Conservation (phyloP, 2,113 vertebrate species). For the Brachionichthys hirsutus region DNA sequence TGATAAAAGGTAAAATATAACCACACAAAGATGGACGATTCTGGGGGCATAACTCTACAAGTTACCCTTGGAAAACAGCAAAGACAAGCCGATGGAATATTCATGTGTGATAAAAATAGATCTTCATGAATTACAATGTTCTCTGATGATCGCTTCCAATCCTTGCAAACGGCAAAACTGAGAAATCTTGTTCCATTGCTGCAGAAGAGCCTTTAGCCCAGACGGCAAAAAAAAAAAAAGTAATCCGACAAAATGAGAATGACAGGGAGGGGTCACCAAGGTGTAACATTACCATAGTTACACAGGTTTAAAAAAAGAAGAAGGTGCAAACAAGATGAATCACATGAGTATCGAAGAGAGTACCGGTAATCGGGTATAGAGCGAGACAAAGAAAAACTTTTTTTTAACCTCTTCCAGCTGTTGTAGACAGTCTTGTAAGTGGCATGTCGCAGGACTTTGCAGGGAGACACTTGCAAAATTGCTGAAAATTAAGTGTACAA, state of each 20-base stretch:
- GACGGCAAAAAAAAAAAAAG: constrained; percentile 25
- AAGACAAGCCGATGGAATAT: constrained; percentile 15
- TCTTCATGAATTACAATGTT: constrained; percentile 18
- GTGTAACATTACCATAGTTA: constrained; percentile 23
- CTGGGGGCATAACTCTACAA: constrained; percentile 11
- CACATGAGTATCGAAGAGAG: constrained; percentile 16
- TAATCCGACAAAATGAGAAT: constrained; percentile 54
- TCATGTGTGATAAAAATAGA: constrained; percentile 4
- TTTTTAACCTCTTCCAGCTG: constrained; percentile 3
- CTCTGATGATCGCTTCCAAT: too few species aligned
- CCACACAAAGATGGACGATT: background rate
- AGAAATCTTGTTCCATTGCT: constrained; percentile 3
- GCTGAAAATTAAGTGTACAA: constrained; percentile 68
- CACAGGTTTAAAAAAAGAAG: constrained; percentile 48
- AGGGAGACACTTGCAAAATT: constrained; percentile 48
- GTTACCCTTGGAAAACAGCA: constrained; percentile 18
- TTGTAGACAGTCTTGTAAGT: constrained; percentile 49
- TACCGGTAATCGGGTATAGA: constrained; percentile 39
- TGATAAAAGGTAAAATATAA: too few species aligned
- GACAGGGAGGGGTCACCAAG: constrained; percentile 14
- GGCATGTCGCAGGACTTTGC: constrained; percentile 37
- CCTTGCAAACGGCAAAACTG: too few species aligned
- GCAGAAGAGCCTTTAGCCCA: constrained; percentile 25
- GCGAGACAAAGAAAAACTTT: constrained; percentile 24
- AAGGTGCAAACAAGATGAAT: constrained; percentile 48